Conservation (phyloP, 2,113 vertebrate species). For the Ptilorrhoa leucosticta region DNA sequence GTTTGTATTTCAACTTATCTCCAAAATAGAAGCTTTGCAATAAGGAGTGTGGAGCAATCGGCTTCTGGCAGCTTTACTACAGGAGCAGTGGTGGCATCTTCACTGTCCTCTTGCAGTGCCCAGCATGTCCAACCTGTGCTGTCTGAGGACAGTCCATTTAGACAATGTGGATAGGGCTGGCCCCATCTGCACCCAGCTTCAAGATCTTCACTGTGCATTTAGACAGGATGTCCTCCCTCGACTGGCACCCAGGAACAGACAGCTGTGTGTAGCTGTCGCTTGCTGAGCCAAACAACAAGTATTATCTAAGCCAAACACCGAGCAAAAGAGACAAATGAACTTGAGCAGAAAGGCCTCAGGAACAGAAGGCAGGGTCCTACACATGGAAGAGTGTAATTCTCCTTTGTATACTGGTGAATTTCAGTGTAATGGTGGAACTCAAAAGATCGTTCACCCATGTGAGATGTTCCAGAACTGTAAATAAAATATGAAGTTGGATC, state of each 20-base stretch:
- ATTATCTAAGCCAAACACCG: background rate
- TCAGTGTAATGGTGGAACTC: background rate
- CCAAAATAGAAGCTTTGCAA: background rate
- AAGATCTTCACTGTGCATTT: background rate
- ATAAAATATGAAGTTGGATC: background rate
- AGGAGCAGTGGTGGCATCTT: background rate
- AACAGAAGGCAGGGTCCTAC: background rate
- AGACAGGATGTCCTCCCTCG: background rate
- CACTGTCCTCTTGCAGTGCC: background rate
- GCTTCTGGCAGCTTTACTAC: background rate
- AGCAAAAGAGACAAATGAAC: background rate
- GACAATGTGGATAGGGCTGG: too few species aligned
- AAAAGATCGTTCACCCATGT: background rate
- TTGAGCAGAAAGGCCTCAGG: background rate
- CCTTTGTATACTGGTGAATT: background rate
- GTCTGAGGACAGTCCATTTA: background rate
- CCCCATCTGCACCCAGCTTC: background rate
- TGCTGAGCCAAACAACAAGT: background rate
- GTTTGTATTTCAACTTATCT: background rate
- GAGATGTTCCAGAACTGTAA: background rate
- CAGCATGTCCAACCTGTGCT: background rate
- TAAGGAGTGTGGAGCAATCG: background rate
- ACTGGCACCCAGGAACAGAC: background rate
- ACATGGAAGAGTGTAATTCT: background rate
- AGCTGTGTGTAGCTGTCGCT: background rate